Percentiles rank a stretch among this genome's conserved stretches.
These are phyloP conservation scores for Crioceris asparagi DNA, from an alignment of 2,888 invertebrate genomes.

Conservation along the genomic window DNA sequence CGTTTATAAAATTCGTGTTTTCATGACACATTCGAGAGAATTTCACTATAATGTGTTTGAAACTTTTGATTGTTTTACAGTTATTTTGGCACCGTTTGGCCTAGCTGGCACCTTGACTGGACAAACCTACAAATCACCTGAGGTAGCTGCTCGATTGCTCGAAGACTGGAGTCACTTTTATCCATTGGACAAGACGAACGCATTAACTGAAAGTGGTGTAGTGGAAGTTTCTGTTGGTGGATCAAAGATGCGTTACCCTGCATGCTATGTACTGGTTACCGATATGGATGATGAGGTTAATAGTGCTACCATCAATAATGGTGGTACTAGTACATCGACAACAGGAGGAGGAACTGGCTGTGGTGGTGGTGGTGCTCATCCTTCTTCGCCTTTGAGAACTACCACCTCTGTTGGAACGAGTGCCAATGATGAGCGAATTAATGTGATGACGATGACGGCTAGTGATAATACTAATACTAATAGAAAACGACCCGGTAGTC, in stretches of 20 bases:
- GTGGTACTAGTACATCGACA: conserved; percentile 4
- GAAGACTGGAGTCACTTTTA: conserved; percentile 95
- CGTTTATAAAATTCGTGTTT: too few species aligned
- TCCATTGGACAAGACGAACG: conserved; percentile 59
- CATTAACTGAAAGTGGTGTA: conserved; percentile 39
- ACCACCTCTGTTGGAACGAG: too few species aligned
- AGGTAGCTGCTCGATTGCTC: conserved; percentile 64
- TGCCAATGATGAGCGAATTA: not conserved
- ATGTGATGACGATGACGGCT: not conserved
- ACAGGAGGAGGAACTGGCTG: not conserved
- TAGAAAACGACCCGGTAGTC: conserved; percentile 16
- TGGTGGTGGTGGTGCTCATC: conserved; percentile 3
- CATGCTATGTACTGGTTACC: conserved; percentile 85
- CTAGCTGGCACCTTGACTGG: conserved; percentile 87
- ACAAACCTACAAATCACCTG: conserved; percentile 59
- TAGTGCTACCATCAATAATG: conserved; percentile 21
- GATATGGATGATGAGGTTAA: conserved; percentile 64
- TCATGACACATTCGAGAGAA: too few species aligned
- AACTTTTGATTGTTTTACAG: conserved; percentile 38
- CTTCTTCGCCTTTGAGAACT: conserved; percentile 4
- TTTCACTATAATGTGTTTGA: not conserved
- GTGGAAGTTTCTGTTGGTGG: conserved; percentile 66
- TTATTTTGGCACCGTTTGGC: conserved; percentile 92
- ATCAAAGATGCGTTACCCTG: conserved; percentile 90
- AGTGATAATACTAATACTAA: conserved; percentile 8